These are phyloP conservation scores for Allygus modestus DNA, from an alignment of 2,888 invertebrate genomes.

Conservation along the genomic window DNA sequence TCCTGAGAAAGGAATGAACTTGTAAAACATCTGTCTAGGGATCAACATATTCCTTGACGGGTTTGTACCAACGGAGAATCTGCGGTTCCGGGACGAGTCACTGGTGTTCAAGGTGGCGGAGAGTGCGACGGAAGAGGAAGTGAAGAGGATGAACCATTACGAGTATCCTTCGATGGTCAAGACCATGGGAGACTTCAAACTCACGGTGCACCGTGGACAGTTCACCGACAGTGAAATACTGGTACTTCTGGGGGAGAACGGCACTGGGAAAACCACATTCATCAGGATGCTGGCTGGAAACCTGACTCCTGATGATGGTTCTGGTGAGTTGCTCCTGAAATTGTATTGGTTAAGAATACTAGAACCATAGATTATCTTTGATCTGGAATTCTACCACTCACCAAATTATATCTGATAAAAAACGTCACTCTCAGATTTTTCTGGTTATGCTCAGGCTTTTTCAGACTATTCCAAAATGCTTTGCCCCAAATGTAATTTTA, in stretches of 20 bases:
- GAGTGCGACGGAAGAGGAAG: constrained; percentile 97
- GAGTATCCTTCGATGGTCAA: constrained; percentile 96
- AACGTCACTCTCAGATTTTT: too few species aligned
- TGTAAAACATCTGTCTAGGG: constrained; percentile 75
- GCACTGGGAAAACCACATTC: constrained; percentile 99
- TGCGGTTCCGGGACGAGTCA: constrained; percentile 98
- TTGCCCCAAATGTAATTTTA: too few species aligned
- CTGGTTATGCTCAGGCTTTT: too few species aligned
- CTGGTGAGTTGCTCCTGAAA: constrained; percentile 75
- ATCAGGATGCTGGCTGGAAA: constrained; percentile 99
- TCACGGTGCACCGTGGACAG: constrained; percentile 91
- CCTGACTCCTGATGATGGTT: constrained; percentile 91
- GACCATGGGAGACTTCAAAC: constrained; percentile 86
- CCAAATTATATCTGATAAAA: too few species aligned
- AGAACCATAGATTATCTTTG: too few species aligned
- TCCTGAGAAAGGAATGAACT: too few species aligned
- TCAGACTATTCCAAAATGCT: too few species aligned
- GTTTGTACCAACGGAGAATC: constrained; percentile 99
- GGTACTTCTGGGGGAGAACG: constrained; percentile 97
- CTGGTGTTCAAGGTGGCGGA: constrained; percentile 99
- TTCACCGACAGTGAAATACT: constrained; percentile 99
- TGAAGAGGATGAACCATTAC: constrained; percentile 95
- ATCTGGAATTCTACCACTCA: too few species aligned
- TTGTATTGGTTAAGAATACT: constrained; percentile 47
- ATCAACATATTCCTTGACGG: constrained; percentile 99